Percentiles rank a stretch among this genome's conserved stretches.
phyloP scores from a whole-genome alignment of 2,888 invertebrate species.

The Nomada fabriciana region DNA sequence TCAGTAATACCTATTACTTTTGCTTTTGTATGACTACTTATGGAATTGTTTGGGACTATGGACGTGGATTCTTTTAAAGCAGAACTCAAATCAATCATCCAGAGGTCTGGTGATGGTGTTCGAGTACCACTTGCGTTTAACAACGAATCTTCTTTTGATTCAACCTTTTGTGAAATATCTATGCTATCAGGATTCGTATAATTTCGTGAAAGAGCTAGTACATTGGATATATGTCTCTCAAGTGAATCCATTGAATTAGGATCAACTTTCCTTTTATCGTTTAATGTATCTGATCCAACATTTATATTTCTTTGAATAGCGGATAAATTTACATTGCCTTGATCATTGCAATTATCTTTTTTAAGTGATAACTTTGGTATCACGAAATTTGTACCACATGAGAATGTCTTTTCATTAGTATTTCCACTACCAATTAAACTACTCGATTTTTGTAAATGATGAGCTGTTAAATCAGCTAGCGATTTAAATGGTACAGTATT shows the following conservation, averaged over 20 bases:
- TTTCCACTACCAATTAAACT: constrained; percentile 32
- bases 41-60: constrained; percentile 20
- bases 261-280: constrained; percentile 19
- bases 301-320: constrained; percentile 13
- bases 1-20: constrained; percentile 13
- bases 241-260: constrained; percentile 33
- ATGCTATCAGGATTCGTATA: neutral
- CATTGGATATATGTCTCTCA: constrained; percentile 45
- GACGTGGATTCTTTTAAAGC: constrained; percentile 74
- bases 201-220: constrained; percentile 17
- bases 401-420: constrained; percentile 22
- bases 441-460: constrained; percentile 77
- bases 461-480: constrained; percentile 78
- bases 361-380: constrained; percentile 72
- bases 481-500: constrained; percentile 71
- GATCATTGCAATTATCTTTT: constrained; percentile 30
- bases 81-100: constrained; percentile 84
- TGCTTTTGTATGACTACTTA: constrained; percentile 25
- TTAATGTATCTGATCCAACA: neutral
- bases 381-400: constrained; percentile 65
- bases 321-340: neutral
- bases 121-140: constrained; percentile 38
- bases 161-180: constrained; percentile 20
- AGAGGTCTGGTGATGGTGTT: constrained; percentile 67
- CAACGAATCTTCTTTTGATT: constrained; percentile 15